Base-by-base conservation (phyloP, 2,113 vertebrate species). In the Oreochromis tanganicae region DNA sequence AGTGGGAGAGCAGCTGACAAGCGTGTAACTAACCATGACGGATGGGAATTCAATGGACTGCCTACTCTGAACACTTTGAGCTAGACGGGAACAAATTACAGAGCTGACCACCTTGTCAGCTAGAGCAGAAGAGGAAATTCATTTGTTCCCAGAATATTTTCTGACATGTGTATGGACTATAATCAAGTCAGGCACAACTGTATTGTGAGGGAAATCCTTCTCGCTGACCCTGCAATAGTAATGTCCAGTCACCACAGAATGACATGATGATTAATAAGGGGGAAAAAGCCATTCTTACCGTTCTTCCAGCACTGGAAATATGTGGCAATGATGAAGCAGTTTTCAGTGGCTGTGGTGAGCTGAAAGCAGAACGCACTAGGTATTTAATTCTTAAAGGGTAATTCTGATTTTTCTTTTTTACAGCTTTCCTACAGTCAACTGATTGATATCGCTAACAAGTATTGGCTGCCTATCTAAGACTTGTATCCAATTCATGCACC, bases 21-120 rank as follows among this genome's bases (percentile, higher is more conserved):
- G 93, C 95, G 93, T 95, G 94, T 96, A 96, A 96, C 96, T 96
- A 96, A 96, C 94, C 96, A 96, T 96, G 96, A 97, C 95, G 94
- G 95, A 96, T 96, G 95, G 90, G 90, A 94, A 96, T 96, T 96
- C 95, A 96, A 96, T 96, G 94, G 95, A 96, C 92, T 96, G 94
- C 89, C 91, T 93, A 91, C 94, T 94, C 92, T 41, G 85, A 91
- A 93, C 91, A 91, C 91, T 93, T 79, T 27, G 78, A 91, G 88
- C 83, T 36, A 24, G 92, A 94, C 56, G n/a, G 90, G 88, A 88
- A 93, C 94, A 95, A 91, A 94, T 93, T 81, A 91, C 75, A 85
- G 83, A 80, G 88, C 89, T 89, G 89, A 93, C 87, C 91, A 92
- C 86, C 91, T 94, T 88, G 89, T 93, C 71, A 71, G 88, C 81